Percentiles rank a stretch among this genome's conserved stretches.
These are phyloP conservation scores for Chloropsis hardwickii DNA, from an alignment of 2,113 vertebrate genomes.

Conservation along the genomic window DNA sequence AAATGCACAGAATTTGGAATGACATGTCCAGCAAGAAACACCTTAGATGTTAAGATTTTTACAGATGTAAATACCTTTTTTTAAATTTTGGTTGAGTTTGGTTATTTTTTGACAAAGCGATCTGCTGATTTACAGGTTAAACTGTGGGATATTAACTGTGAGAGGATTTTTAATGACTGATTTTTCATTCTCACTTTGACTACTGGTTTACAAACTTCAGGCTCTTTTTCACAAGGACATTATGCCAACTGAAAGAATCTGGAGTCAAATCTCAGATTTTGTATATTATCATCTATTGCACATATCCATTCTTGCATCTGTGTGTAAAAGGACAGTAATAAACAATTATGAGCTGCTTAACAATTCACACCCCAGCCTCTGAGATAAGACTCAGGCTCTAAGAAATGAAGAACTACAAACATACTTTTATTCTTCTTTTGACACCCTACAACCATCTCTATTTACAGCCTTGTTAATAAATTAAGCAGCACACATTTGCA, in stretches of 20 bases:
- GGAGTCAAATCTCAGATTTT: constrained; percentile 53
- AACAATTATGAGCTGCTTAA: background rate
- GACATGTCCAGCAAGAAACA: constrained; percentile 99
- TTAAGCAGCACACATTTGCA: background rate
- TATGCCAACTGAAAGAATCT: constrained; percentile 11
- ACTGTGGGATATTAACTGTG: constrained; percentile 45
- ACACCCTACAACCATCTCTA: background rate
- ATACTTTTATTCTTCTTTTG: constrained; percentile 22
- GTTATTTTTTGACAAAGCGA: constrained; percentile 50
- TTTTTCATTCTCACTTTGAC: constrained; percentile 65
- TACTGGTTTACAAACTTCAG: constrained; percentile 53
- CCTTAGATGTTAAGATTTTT: constrained; percentile 89
- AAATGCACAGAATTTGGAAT: constrained; percentile 99
- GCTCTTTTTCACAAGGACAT: constrained; percentile 54
- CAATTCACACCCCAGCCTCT: background rate
- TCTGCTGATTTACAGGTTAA: constrained; percentile 53
- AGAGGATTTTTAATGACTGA: constrained; percentile 69
- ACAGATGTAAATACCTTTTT: constrained; percentile 70
- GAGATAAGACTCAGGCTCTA: constrained; percentile 34
- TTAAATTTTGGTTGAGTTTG: constrained; percentile 19
- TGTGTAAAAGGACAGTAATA: constrained; percentile 2
- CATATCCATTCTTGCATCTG: constrained; percentile 18
- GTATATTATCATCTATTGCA: constrained; percentile 24
- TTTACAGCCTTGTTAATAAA: constrained; percentile 8
- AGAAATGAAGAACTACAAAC: constrained; percentile 7